These are phyloP conservation scores for Hexactinellida sp. DNA, from an alignment of 37 sponge, comb jelly and placozoan species.

Conservation along the genomic window DNA sequence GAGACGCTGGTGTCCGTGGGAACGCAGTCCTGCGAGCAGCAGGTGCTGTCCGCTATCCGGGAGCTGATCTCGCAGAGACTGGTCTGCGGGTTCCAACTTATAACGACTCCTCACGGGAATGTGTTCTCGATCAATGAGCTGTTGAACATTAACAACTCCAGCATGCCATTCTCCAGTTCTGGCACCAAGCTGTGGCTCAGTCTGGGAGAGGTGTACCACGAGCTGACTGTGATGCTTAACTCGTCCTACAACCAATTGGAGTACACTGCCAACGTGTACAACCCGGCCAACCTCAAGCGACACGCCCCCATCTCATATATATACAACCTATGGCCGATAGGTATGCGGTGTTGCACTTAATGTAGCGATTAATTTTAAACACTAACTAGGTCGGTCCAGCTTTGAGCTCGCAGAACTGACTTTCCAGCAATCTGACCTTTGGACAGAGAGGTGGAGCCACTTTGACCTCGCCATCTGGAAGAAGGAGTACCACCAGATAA, in stretches of 20 bases:
- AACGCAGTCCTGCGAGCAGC: background rate
- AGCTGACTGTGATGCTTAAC: background rate
- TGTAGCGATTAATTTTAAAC: background rate
- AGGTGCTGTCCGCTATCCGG: background rate
- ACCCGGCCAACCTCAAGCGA: background rate
- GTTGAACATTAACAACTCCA: background rate
- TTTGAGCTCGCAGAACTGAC: background rate
- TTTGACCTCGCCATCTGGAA: background rate
- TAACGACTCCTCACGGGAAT: background rate
- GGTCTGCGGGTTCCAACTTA: background rate
- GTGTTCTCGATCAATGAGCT: background rate
- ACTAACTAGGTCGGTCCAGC: background rate
- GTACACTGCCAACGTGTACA: conserved; percentile 3
- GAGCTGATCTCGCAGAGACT: conserved; percentile 8
- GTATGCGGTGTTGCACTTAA: background rate
- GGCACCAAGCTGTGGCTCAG: background rate
- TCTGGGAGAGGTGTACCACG: background rate
- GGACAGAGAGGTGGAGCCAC: background rate
- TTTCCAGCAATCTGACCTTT: background rate
- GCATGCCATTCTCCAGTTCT: background rate
- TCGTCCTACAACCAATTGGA: background rate
- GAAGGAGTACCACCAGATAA: conserved; percentile 11
- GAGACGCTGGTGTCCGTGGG: background rate
- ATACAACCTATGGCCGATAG: background rate
- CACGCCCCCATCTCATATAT: background rate